phyloP scores from a whole-genome alignment of 2,888 invertebrate species.

The Rapana venosa region DNA sequence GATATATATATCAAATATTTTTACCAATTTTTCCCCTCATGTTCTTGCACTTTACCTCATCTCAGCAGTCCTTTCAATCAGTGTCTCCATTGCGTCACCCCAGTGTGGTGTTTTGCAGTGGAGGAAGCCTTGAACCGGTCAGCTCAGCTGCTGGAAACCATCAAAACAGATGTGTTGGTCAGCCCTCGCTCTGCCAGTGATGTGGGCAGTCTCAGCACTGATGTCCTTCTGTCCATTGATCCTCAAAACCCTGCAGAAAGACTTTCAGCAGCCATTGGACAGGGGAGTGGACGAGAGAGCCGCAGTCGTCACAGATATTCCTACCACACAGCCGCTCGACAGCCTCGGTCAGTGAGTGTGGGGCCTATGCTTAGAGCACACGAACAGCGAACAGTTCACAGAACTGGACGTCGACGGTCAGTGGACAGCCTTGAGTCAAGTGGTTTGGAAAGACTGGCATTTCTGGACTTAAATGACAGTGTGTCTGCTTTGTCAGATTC shows the following conservation, averaged over 20 bases:
- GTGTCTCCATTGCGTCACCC: too few species aligned
- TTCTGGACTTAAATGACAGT: slow-evolving; percentile 8
- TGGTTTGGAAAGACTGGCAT: neutral
- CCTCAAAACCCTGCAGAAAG: slow-evolving; percentile 48
- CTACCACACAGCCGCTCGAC: slow-evolving; percentile 30
- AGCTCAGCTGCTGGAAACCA: slow-evolving; percentile 48
- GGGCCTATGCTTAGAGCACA: neutral
- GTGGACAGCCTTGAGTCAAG: slow-evolving; percentile 22
- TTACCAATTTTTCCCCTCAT: too few species aligned
- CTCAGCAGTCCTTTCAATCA: too few species aligned
- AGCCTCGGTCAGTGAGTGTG: slow-evolving; percentile 32
- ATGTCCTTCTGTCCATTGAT: slow-evolving; percentile 59
- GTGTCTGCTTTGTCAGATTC: slow-evolving; percentile 31
- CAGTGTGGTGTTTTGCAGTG: slow-evolving; percentile 38
- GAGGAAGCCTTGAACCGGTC: slow-evolving; percentile 48
- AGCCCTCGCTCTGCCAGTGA: slow-evolving; percentile 59
- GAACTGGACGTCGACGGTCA: slow-evolving; percentile 32
- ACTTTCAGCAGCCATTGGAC: neutral
- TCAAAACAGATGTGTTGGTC: slow-evolving; percentile 26
- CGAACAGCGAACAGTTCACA: neutral
- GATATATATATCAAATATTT: too few species aligned
- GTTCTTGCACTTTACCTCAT: too few species aligned
- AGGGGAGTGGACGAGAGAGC: neutral
- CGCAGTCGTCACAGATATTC: slow-evolving; percentile 38
- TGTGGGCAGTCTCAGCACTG: slow-evolving; percentile 62